Evolutionary conservation across 2,113 vertebrate species (phyloP).

Genomic region (Donacobius atricapilla): DNA sequence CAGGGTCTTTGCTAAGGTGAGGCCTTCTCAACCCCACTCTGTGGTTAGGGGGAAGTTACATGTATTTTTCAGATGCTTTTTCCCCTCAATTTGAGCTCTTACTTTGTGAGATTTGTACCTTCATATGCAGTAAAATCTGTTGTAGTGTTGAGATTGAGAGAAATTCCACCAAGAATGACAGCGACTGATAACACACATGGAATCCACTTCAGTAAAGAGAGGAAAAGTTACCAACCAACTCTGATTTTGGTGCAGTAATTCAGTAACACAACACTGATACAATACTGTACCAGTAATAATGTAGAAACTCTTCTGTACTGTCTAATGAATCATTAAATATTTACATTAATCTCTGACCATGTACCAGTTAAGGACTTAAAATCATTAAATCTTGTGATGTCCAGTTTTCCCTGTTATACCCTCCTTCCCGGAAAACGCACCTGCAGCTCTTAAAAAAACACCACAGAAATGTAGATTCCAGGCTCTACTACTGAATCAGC

Average conservation of each 20-base stretch:
- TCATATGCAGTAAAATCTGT: background rate
- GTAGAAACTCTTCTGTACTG: background rate
- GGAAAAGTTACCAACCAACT: background rate
- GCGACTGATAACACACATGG: background rate
- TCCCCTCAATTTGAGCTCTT: background rate
- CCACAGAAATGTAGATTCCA: background rate
- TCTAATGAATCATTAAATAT: background rate
- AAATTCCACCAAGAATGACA: background rate
- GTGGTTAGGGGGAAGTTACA: background rate
- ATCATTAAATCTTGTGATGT: background rate
- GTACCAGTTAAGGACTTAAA: background rate
- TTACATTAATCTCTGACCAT: background rate
- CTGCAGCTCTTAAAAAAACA: background rate
- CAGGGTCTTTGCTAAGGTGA: background rate
- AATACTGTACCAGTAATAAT: background rate
- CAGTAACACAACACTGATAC: background rate
- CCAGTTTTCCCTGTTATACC: background rate
- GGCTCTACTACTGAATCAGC: background rate
- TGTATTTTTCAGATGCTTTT: background rate
- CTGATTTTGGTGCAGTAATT: background rate
- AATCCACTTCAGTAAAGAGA: background rate
- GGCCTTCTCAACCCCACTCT: rapidly evolving
- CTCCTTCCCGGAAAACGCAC: background rate
- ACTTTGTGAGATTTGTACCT: background rate
- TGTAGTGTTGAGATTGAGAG: background rate